These are phyloP conservation scores for Entomyzon cyanotis DNA, from an alignment of 2,113 vertebrate genomes.

Conservation along the genomic window DNA sequence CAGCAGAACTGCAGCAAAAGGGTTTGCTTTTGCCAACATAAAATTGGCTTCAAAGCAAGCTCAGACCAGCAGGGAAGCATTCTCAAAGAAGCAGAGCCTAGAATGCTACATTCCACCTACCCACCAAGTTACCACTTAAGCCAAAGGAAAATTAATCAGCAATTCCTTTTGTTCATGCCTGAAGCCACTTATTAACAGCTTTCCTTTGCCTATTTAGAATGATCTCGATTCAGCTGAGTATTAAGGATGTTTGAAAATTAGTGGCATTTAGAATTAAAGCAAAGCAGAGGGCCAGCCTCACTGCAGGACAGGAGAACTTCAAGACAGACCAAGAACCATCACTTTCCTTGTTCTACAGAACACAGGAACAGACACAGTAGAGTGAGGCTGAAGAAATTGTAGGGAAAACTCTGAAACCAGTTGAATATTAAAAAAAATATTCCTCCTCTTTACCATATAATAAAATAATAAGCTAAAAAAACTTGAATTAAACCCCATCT, in stretches of 20 bases:
- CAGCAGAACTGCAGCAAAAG: neutral
- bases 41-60: neutral
- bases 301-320: neutral
- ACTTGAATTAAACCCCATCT: neutral
- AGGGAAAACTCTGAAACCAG: neutral
- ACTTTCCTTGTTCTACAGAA: neutral
- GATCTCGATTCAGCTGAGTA: neutral
- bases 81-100: neutral
- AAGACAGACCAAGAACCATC: neutral
- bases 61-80: neutral
- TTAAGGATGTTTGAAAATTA: neutral
- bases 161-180: neutral
- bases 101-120: neutral
- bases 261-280: neutral
- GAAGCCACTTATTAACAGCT: neutral
- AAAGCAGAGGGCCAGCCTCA: neutral
- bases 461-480: neutral
- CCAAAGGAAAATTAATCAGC: neutral
- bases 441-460: neutral
- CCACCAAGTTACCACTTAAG: neutral
- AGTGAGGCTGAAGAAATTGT: neutral
- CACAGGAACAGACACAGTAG: neutral
- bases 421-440: neutral
- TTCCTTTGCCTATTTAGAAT: neutral
- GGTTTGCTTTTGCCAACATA: neutral